Evolutionary conservation across 1,140 invertebrate species (phyloP), one percentile per base, ranked within the genome.

Genomic region (Cydia splendana): DNA sequence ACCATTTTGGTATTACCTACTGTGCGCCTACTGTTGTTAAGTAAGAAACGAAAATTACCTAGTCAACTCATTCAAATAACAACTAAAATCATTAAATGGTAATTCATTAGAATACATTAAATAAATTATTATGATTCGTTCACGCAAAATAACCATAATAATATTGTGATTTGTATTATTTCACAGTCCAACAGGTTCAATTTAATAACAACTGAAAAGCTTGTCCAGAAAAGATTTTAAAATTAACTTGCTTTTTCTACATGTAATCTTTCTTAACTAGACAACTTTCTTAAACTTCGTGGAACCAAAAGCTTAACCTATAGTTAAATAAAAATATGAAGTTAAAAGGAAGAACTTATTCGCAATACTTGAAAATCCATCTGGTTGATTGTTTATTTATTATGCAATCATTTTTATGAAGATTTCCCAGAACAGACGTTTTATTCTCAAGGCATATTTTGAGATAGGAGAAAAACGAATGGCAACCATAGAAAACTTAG

Each of bases 371-470:
- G 38, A 45, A 45, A 71, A 71, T 71, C 67, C 67, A 71, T 71
- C 34, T 42, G n/a, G 38, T 71, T 71, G 67, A 71, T 71, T 71
- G 67, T 38, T 71, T 71, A 38, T 71, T 71, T 71, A 18, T 71
- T 20, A n/a, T 24, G 9, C 57, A 24, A 62, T 62, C 20, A 62
- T 24, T 3, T 24, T 38, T 24, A 69, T 38, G 38, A 20, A 42
- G n/a, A 71, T 71, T 71, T 20, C 34, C 15, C 67, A 24, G 67
- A 42, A 71, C 67, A 7, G 30, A 69, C 30, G 28, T 15, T 34
- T 69, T 69, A n/a, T 69, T 24, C 13, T 13, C 28, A 28, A 20
- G 28, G 65, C 24, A 30, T 38, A 38, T 38, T 34, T 69, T 69
- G 3, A 30, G 20, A 34, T 15, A 42, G 1, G 30, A 71, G 38